Conservation (phyloP, 1,140 invertebrate species). For the Eufriesea mexicana region DNA sequence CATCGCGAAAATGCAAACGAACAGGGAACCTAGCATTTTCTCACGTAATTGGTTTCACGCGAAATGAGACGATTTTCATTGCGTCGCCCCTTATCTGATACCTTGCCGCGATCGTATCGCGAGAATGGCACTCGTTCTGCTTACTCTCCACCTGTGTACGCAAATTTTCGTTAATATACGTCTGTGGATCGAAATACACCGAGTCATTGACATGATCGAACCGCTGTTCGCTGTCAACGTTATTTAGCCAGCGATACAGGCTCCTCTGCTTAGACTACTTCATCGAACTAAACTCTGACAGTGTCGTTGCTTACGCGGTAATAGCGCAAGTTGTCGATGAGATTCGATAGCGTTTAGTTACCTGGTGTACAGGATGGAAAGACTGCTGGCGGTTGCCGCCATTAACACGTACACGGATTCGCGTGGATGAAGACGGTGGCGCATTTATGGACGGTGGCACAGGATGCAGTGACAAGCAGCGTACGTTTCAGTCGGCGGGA, state of each 20-base stretch:
- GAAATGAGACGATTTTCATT: conserved; percentile 43
- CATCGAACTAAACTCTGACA: background rate
- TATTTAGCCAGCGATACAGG: conserved; percentile 1
- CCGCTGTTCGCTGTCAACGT: background rate
- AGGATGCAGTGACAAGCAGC: conserved; percentile 29
- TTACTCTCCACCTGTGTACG: too few relatives aligned
- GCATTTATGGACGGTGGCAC: conserved; percentile 49
- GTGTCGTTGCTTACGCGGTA: background rate
- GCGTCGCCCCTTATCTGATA: background rate
- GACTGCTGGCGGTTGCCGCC: conserved; percentile 45
- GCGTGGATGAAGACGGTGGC: conserved; percentile 20
- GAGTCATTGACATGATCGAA: conserved; percentile 18
- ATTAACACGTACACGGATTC: conserved; percentile 32
- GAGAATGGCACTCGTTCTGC: background rate
- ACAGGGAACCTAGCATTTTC: conserved; percentile 18
- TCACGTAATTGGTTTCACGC: conserved; percentile 40
- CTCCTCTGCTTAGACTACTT: background rate
- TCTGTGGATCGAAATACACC: background rate
- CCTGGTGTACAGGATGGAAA: conserved; percentile 19
- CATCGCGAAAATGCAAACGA: conserved; percentile 42
- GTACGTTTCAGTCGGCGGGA: conserved; percentile 50
- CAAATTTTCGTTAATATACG: background rate
- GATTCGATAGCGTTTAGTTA: conserved; percentile 37
- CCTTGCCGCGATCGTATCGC: conserved; percentile 11
- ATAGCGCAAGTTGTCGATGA: conserved; percentile 1